Evolutionary conservation across 1,140 invertebrate genomes (phyloP).

Genomic region (Drosophila equinoxialis): DNA sequence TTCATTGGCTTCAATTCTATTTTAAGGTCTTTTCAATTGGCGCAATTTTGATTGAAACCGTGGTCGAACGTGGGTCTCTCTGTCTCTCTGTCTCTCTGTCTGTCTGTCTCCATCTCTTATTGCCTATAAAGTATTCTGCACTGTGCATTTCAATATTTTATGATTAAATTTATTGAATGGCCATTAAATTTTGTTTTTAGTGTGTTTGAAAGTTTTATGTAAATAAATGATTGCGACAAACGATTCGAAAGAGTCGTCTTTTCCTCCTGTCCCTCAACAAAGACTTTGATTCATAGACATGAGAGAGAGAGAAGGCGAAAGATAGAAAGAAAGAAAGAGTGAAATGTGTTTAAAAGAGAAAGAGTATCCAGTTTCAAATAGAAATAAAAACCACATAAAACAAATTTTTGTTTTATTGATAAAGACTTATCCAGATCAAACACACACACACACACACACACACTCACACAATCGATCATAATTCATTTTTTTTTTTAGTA

Average conservation of each 20-base stretch:
- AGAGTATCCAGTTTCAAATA: not conserved
- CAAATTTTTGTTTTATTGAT: slow-evolving; percentile 4
- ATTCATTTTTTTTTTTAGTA: slow-evolving; percentile 5
- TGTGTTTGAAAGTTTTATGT: slow-evolving; percentile 17
- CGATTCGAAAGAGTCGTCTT: not conserved
- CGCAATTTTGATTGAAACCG: slow-evolving; percentile 51
- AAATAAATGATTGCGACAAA: slow-evolving; percentile 7
- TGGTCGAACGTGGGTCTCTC: slow-evolving; percentile 23
- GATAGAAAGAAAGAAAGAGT: not conserved
- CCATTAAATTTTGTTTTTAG: slow-evolving; percentile 44
- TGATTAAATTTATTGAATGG: slow-evolving; percentile 61
- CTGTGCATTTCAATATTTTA: slow-evolving; percentile 48
- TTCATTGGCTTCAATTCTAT: slow-evolving; percentile 77
- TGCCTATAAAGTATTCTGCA: slow-evolving; percentile 42
- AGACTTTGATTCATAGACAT: not conserved
- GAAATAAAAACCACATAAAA: not conserved
- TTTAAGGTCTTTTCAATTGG: slow-evolving; percentile 80
- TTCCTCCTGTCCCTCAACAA: not conserved
- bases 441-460: not conserved
- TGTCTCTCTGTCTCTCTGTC: too few relatives aligned
- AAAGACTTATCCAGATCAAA: slow-evolving; percentile 9
- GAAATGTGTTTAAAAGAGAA: not conserved
- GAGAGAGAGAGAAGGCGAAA: too few relatives aligned
- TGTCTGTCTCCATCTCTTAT: not conserved
- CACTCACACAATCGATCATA: slow-evolving; percentile 3